Evolutionary conservation across 2,113 vertebrate genomes (phyloP), one percentile per base, ranked within the genome.

Genomic region (Gobiocypris rarus): DNA sequence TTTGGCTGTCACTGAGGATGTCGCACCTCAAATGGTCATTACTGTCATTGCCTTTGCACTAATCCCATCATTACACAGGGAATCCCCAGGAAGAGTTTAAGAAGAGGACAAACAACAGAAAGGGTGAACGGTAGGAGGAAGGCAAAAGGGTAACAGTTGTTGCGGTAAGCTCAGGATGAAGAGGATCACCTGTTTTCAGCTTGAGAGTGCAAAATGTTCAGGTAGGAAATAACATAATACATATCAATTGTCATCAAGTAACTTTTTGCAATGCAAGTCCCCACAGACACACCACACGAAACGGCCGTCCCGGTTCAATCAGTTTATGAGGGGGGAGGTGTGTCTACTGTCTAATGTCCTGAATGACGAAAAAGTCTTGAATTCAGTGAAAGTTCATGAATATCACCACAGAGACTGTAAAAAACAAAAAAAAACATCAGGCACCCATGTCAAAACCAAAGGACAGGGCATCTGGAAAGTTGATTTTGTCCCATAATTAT

Each of bases 161-260:
- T 82, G 73, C 26, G 19, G n/a, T 87, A 34, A 69, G 79, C 79
- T 81, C 79, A 81, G 79, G 63, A 75, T 71, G 67, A 83, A 81
- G 59, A 58, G 34, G 75, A 82, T 54, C 69, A 83, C 81, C 76
- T 59, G 71, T 65, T 81, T 86, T 83, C 75, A 70, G 56, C 67
- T 85, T 50, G 71, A 86, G 82, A 86, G 87, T 86, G 84, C 77
- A 86, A 88, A 84, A 82, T 82, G 34, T 83, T 83, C 69, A 59
- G 48, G 43, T 73, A 84, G 69, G 77, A 88, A 83, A 86, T 26
- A 78, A 76, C 26, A 67, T 41, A 45, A 58, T 86, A 86, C 59
- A 78, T 85, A 83, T 81, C 78, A 87, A 84, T 84, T 22, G 28
- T 85, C 34, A 88, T 83, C 81, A 86, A 83, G 79, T 85, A 82